Conservation (phyloP, 2,113 vertebrate species). For the crab-eating macaque (Macaca fascicularis) region T2T-MFA8v1.1 NC_088385.1:80639001-80639500, state of each 20-base stretch:
- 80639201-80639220: not conserved
- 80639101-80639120: not conserved
- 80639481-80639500: not conserved
- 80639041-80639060: not conserved
- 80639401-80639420: not conserved
- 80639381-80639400: not conserved
- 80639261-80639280: not conserved
- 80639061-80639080: not conserved
- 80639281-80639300: not conserved
- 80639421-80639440: not conserved
- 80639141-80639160: not conserved
- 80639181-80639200: not conserved
- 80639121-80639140: not conserved
- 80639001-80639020: not conserved
- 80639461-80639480: not conserved
- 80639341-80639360: not conserved
- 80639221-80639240: not conserved
- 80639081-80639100: not conserved
- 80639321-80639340: not conserved
- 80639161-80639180: not conserved
- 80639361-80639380: not conserved
- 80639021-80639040: not conserved
- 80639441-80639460: not conserved
- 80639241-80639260: not conserved
- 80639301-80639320: not conserved